Conservation (phyloP, 2,888 invertebrate species). For the Folsomia manolachei region DNA sequence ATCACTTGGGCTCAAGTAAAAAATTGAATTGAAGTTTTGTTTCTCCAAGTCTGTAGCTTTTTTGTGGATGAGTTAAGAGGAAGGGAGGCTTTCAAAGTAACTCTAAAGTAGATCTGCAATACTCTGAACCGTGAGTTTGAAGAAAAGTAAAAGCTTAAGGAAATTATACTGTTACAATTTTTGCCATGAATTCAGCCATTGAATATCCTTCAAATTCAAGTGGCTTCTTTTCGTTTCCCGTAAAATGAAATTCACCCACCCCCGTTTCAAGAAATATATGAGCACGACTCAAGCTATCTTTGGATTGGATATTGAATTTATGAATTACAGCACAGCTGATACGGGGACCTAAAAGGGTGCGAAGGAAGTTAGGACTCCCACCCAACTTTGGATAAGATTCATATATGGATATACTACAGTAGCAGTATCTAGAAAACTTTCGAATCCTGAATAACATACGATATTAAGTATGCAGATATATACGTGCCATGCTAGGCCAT, state of each 20-base stretch:
- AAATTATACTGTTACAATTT: neutral
- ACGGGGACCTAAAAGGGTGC: neutral
- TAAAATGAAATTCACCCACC: no score
- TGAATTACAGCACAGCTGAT: neutral
- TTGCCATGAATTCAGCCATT: neutral
- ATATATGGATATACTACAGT: no score
- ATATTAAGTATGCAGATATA: no score
- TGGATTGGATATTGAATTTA: neutral
- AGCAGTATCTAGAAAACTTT: no score
- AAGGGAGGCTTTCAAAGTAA: neutral
- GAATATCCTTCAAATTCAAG: no score
- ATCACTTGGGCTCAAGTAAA: neutral
- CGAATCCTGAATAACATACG: no score
- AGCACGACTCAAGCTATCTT: no score
- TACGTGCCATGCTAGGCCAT: neutral
- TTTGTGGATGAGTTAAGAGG: neutral
- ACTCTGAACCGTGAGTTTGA: neutral
- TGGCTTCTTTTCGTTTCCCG: no score
- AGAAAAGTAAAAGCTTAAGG: neutral
- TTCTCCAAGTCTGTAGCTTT: neutral
- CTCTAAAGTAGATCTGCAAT: no score
- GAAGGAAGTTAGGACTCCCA: neutral
- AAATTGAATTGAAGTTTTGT: neutral
- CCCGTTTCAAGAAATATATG: no score
- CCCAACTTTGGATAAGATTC: no score